These are phyloP conservation scores for Caenorhabditis wallacei DNA, from an alignment of 2,888 invertebrate species.

Conservation along the genomic window DNA sequence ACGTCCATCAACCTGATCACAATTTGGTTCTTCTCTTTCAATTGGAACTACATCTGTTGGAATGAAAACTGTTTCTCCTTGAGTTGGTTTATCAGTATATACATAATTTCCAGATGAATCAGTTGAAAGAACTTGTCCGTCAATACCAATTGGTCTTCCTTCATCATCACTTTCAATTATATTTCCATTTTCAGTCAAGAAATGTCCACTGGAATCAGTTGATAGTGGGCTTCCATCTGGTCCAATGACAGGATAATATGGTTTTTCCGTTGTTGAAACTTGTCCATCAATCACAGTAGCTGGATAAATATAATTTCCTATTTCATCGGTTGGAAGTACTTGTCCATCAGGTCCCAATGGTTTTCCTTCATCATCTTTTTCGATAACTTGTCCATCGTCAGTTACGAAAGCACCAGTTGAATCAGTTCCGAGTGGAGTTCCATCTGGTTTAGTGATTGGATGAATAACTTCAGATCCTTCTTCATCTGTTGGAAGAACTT, in stretches of 20 bases:
- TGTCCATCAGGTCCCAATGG: constrained; percentile 17
- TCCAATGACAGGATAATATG: neutral
- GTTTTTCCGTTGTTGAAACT: neutral
- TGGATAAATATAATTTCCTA: constrained; percentile 47
- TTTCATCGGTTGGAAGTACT: constrained; percentile 55
- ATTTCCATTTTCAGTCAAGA: constrained; percentile 62
- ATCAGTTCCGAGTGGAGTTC: constrained; percentile 74
- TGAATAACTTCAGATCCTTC: constrained; percentile 68
- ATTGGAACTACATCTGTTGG: constrained; percentile 51
- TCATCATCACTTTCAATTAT: constrained; percentile 51
- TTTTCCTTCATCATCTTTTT: constrained; percentile 65
- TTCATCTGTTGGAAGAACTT: constrained; percentile 47
- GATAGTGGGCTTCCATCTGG: constrained; percentile 38
- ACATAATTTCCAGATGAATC: constrained; percentile 42
- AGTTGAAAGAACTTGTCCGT: constrained; percentile 60
- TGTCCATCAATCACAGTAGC: constrained; percentile 42
- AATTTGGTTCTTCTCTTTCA: constrained; percentile 41
- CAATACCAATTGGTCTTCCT: constrained; percentile 59
- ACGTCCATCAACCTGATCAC: constrained; percentile 41
- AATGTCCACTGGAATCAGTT: constrained; percentile 51
- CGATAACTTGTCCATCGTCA: constrained; percentile 56
- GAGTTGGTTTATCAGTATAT: constrained; percentile 8
- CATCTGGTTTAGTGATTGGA: constrained; percentile 65
- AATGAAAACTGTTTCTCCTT: constrained; percentile 51
- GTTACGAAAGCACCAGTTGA: constrained; percentile 62